phyloP scores from a whole-genome alignment of 23 tunicate species.

The Trididemnum nubilum region DNA sequence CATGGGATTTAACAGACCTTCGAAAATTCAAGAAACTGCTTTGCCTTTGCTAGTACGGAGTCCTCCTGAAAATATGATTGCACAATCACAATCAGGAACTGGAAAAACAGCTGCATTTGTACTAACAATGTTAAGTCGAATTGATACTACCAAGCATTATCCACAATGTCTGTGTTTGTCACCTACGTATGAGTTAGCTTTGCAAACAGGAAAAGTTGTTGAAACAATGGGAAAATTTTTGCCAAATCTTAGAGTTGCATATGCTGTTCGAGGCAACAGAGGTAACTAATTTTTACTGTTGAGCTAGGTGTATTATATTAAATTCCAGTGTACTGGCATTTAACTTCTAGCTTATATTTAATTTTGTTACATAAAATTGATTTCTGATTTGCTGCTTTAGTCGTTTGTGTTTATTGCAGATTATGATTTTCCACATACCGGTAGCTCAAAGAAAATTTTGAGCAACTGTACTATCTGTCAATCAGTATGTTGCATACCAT shows the following conservation, averaged over 20 bases:
- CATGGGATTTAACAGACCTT: constrained; percentile 98
- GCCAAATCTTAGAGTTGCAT: constrained; percentile 65
- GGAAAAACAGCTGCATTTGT: constrained; percentile 99
- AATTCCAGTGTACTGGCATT: too few relatives aligned
- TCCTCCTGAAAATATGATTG: constrained; percentile 97
- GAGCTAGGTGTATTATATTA: neutral
- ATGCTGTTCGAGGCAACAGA: constrained; percentile 85
- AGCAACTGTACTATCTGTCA: too few relatives aligned
- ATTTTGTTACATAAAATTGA: too few relatives aligned
- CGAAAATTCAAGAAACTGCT: constrained; percentile 98
- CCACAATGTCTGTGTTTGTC: constrained; percentile 95
- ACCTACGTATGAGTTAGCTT: constrained; percentile 93
- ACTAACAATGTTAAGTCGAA: constrained; percentile 82
- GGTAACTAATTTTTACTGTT: constrained; percentile 30
- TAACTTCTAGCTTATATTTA: too few relatives aligned
- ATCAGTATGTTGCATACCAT: too few relatives aligned
- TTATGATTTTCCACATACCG: too few relatives aligned
- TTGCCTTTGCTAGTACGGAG: constrained; percentile 77
- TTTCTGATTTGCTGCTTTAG: too few relatives aligned
- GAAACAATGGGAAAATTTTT: constrained; percentile 90
- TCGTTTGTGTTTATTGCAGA: too few relatives aligned
- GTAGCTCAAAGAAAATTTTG: too few relatives aligned
- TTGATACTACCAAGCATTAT: constrained; percentile 36
- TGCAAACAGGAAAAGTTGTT: constrained; percentile 96
- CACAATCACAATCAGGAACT: constrained; percentile 99